Percentiles rank a stretch among this genome's conserved stretches.
These are phyloP conservation scores for Abscondita cerata DNA, from an alignment of 2,888 invertebrate species.

Conservation along the genomic window DNA sequence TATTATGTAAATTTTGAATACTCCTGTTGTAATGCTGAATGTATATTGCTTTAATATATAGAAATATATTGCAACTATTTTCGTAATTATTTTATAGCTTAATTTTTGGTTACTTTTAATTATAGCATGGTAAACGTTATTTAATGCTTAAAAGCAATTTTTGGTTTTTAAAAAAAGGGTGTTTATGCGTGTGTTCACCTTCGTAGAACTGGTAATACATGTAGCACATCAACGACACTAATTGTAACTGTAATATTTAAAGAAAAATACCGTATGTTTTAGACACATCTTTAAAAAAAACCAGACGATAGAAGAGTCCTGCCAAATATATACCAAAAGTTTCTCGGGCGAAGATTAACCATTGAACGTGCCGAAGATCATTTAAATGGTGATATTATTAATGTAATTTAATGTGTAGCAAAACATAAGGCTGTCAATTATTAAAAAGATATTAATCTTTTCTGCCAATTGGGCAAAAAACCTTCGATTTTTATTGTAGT, in stretches of 20 bases:
- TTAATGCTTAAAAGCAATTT: not conserved
- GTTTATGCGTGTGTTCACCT: not conserved
- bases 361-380: slow-evolving; percentile 14
- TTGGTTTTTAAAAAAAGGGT: too few species aligned
- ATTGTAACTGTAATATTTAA: too few species aligned
- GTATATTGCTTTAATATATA: slow-evolving; percentile 50
- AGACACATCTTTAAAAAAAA: slow-evolving; percentile 50
- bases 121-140: slow-evolving; percentile 22
- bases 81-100: slow-evolving; percentile 32
- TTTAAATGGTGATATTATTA: not conserved
- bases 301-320: slow-evolving; percentile 32
- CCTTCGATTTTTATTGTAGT: not conserved
- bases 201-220: not conserved
- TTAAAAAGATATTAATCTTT: not conserved
- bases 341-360: not conserved
- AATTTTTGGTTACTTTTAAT: slow-evolving; percentile 32
- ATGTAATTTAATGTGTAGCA: slow-evolving; percentile 2
- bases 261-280: slow-evolving; percentile 34
- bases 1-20: slow-evolving; percentile 42
- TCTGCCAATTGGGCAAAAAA: not conserved
- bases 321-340: slow-evolving; percentile 13
- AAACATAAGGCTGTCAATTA: not conserved
- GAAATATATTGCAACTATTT: slow-evolving; percentile 47
- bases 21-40: slow-evolving; percentile 47
- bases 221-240: too few species aligned